phyloP scores from a whole-genome alignment of 2,797 vertebrate species.

The Oreortyx pictus region DNA sequence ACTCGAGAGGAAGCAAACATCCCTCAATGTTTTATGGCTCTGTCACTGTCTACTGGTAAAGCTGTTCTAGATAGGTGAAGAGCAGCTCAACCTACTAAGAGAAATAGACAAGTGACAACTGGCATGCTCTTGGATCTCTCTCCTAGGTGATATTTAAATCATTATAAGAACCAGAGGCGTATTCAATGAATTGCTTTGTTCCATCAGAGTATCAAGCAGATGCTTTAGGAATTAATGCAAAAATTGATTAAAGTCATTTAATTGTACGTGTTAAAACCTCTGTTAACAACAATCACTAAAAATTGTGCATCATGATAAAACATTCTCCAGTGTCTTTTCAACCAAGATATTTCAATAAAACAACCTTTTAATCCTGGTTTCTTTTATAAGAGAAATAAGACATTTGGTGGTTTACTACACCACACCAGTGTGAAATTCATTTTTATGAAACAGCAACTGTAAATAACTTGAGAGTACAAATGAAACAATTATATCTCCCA shows the following conservation, averaged over 20 bases:
- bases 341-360: not conserved
- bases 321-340: not conserved
- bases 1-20: not conserved
- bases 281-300: not conserved
- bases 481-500: not conserved
- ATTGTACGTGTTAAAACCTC: not conserved
- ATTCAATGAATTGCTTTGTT: not conserved
- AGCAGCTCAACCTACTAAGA: not conserved
- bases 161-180: not conserved
- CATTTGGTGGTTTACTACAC: not conserved
- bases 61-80: not conserved
- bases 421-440: not conserved
- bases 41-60: not conserved
- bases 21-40: not conserved
- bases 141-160: not conserved
- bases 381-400: not conserved
- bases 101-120: not conserved
- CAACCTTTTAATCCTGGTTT: not conserved
- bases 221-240: not conserved
- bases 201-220: not conserved
- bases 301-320: not conserved
- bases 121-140: not conserved
- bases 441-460: not conserved
- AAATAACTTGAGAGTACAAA: conserved; percentile 16
- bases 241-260: not conserved